Evolutionary conservation across 1,140 invertebrate genomes (phyloP).

Genomic region (Nasonia giraulti): DNA sequence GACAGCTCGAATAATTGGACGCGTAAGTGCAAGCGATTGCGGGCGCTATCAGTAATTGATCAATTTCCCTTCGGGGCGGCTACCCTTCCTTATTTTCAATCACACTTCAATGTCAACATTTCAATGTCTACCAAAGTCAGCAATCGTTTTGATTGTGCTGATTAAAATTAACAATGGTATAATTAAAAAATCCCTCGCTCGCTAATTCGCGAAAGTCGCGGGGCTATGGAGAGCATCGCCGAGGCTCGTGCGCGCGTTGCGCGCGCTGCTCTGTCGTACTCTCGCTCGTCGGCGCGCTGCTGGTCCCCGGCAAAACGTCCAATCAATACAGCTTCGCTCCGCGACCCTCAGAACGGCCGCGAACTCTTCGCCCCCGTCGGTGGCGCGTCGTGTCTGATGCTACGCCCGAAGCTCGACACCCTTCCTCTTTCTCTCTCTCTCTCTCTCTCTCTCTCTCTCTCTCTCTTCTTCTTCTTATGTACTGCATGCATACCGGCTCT

Average conservation of each 20-base stretch:
- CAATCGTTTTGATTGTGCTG: too few species aligned
- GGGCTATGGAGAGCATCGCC: background rate
- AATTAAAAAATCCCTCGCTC: too few species aligned
- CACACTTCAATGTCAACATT: too few species aligned
- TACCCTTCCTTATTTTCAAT: background rate
- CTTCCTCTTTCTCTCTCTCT: too few species aligned
- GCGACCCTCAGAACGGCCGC: constrained; percentile 29
- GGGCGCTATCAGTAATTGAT: background rate
- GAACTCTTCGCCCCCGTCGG: constrained; percentile 28
- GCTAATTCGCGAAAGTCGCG: too few species aligned
- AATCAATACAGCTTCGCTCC: constrained; percentile 67
- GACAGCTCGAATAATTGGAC: background rate
- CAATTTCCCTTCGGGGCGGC: background rate
- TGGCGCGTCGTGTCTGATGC: background rate
- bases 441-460: too few species aligned
- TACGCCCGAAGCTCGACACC: constrained; percentile 8
- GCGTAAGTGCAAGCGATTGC: background rate
- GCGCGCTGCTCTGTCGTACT: background rate
- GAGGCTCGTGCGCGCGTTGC: background rate
- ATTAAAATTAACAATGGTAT: background rate
- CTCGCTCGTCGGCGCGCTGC: constrained; percentile 1
- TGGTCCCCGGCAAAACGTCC: constrained; percentile 63
- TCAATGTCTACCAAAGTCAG: too few species aligned
- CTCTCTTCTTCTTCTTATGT: too few species aligned
- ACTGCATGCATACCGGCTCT: too few species aligned